Evolutionary conservation across 2,888 invertebrate genomes (phyloP), one percentile per base, ranked within the genome.

Genomic region (Pollenia angustigena): DNA sequence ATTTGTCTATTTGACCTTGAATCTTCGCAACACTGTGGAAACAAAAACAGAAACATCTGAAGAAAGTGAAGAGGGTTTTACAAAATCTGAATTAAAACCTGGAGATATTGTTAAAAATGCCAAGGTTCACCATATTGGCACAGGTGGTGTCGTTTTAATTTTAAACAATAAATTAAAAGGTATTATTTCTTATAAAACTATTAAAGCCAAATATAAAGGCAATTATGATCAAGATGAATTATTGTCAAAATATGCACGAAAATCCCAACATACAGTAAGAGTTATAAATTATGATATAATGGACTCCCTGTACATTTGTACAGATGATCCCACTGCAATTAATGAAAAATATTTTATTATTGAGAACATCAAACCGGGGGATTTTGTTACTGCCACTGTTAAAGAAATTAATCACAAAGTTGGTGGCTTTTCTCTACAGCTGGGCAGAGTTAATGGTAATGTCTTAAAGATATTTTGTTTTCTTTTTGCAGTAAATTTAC

Each of bases 241-340:
- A 1, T 71, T 93, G 14, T 83, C 91, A 11, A 93, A 93, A 85
- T 93, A 93, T 87, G 89, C 90, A 0, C 91, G 90, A 16, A 93
- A 92, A 79, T 91, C 92, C 0, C 90, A 91, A 0, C 95, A 95
- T 89, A 93, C 90, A 50, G 94, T 95, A 42, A 94, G 96, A 40
- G 93, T 97, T 0, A 91, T 96, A 0, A 94, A 95, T 79, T 97
- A 96, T 93, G 95, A 96, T 91, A 92, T 94, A 42, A 94, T 96
- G 62, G 96, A 96, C 90, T 94, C 94, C 87, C 90, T 95, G 46
- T 97, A 96, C 92, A 94, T 96, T 10, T 96, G 97, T 90, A 94
- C 95, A 2, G 95, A 96, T 92, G 95, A 96, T 91, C 92, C 94
- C 1, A 90, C 92, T 0, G 86, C 95, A 4, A 89, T 97, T 1